Base-by-base conservation (phyloP, 2,888 invertebrate genomes). In the Sceliomorpha sp. region DNA sequence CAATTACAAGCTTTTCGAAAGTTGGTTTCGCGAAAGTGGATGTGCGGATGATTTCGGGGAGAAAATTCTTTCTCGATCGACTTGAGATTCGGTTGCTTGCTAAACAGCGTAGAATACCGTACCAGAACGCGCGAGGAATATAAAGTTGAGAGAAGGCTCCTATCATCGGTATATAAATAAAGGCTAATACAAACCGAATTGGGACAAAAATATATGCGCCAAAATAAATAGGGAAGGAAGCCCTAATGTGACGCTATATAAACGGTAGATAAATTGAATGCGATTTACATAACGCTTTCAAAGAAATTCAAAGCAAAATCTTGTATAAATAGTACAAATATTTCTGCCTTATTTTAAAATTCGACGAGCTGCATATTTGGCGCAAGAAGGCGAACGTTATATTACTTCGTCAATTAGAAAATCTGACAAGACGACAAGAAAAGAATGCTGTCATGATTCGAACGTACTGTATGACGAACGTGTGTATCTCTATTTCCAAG, bases 31-130 rank as follows among this genome's bases (percentile, higher is more conserved):
- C 14, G 37, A 37, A 37, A 14, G 37, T 15, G 2, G 29, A 29
- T 29, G 13, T 37, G 24, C 29, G 44, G 29, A 47, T 27, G 20
- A 48, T 58, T 47, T 37, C 32, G 4, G 29, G 45, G 42, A 53
- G 42, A 40, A 42, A 62, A 64, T n/a, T n/a, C n/a, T 56, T 60
- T 62, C 44, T 44, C 66, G 29, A 70, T 62, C 31, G 53, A 56
- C 56, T 56, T 45, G 36, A 66, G 47, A 66, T 66, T 70, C 51
- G 62, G 51, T 51, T 48, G 42, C 29, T 70, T 62, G 53, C 45
- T 66, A 70, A 62, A 59, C 62, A 66, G 48, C 62, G 62, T 60
- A 66, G 62, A 62, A 64, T 63, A 40, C 42, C 48, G 60, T 48
- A 56, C 24, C 14, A 34, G 47, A 58, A 66, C 70, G 62, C 45